Evolutionary conservation across 2,888 invertebrate species (phyloP).

Genomic region (Xanthorhoe spadicearia): DNA sequence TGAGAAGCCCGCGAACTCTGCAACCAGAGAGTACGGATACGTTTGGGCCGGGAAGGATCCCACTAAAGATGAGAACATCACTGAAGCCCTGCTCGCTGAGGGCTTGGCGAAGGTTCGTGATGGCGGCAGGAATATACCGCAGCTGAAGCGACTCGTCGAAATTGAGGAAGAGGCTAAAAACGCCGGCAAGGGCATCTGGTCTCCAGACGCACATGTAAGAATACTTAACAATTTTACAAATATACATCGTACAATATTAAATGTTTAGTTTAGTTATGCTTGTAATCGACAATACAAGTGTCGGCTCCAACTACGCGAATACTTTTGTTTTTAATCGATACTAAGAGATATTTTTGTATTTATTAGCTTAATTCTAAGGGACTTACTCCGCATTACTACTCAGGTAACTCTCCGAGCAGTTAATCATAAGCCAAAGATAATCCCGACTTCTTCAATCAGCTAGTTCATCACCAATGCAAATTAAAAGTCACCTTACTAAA

Average conservation of each 20-base stretch:
- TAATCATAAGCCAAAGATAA: no score
- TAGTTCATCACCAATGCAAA: background rate
- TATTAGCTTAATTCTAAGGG: no score
- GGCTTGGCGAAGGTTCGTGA: slow-evolving; percentile 93
- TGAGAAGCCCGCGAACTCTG: slow-evolving; percentile 93
- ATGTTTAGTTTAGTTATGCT: no score
- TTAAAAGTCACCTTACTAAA: background rate
- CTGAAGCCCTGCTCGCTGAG: slow-evolving; percentile 94
- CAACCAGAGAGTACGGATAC: slow-evolving; percentile 93
- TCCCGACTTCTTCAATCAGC: background rate
- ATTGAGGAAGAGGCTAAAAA: slow-evolving; percentile 95
- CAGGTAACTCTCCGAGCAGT: no score
- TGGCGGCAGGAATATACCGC: slow-evolving; percentile 85
- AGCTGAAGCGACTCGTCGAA: slow-evolving; percentile 89
- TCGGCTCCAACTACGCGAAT: no score
- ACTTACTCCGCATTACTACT: no score
- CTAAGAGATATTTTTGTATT: no score
- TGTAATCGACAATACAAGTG: no score
- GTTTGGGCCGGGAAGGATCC: slow-evolving; percentile 94
- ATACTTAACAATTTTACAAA: background rate
- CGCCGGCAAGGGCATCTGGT: slow-evolving; percentile 94
- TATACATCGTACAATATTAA: no score
- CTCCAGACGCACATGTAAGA: slow-evolving; percentile 70
- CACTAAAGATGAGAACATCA: slow-evolving; percentile 92
- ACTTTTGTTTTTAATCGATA: no score